Conservation (phyloP, 2,113 vertebrate species). For the Eptatretus burgeri region DNA sequence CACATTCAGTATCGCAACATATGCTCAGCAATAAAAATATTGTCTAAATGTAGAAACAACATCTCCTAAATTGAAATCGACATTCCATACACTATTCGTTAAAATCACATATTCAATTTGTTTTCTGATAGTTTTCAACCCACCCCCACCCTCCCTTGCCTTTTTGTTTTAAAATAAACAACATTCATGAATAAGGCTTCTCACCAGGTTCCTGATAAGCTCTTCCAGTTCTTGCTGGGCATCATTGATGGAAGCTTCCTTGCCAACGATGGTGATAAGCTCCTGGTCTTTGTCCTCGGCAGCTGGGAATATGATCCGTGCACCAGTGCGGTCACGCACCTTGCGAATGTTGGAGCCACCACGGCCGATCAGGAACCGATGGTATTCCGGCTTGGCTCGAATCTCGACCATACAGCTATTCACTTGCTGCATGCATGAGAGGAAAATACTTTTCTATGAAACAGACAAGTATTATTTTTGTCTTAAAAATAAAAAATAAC, state of each 20-base stretch:
- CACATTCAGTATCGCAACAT: too few relatives aligned
- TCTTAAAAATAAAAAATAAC: too few relatives aligned
- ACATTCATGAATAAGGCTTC: too few relatives aligned
- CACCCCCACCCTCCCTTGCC: not conserved
- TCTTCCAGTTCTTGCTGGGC: constrained; percentile 63
- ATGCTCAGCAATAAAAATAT: too few relatives aligned
- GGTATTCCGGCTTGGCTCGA: constrained; percentile 79
- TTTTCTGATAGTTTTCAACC: too few relatives aligned
- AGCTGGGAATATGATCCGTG: constrained; percentile 72
- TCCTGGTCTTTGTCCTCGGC: constrained; percentile 77
- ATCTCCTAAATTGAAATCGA: too few relatives aligned
- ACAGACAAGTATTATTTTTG: too few relatives aligned
- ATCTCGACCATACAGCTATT: constrained; percentile 75
- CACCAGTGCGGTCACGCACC: constrained; percentile 71
- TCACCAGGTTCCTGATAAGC: constrained; percentile 68
- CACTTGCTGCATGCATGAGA: constrained; percentile 34
- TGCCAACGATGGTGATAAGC: constrained; percentile 78
- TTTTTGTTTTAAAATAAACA: too few relatives aligned
- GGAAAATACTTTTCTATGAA: not conserved
- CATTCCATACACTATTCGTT: too few relatives aligned
- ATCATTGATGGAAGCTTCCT: constrained; percentile 59
- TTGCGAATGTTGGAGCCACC: constrained; percentile 84
- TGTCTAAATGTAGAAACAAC: too few relatives aligned
- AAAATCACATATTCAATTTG: too few relatives aligned
- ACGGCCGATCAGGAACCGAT: constrained; percentile 93